These are phyloP conservation scores for Drosophila nigritarsus DNA, from an alignment of 2,888 invertebrate species.

Conservation along the genomic window DNA sequence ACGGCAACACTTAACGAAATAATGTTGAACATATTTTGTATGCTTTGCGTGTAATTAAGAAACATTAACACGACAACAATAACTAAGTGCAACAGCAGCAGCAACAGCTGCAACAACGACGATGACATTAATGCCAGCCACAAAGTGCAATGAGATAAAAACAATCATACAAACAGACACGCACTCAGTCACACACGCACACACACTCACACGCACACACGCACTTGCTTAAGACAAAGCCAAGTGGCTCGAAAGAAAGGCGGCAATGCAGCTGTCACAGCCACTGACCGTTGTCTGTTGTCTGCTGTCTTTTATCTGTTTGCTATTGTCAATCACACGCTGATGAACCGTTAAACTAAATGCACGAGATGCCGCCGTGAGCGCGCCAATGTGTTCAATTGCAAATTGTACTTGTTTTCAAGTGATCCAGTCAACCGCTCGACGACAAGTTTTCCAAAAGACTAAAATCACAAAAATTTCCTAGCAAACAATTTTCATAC, in stretches of 20 bases:
- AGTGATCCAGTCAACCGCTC: slow-evolving; percentile 78
- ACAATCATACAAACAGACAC: slow-evolving; percentile 32
- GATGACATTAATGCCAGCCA: slow-evolving; percentile 72
- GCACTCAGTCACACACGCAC: slow-evolving; percentile 28
- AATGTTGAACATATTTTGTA: slow-evolving; percentile 41
- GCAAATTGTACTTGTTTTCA: slow-evolving; percentile 9
- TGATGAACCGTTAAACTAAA: slow-evolving; percentile 38
- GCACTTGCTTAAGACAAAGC: slow-evolving; percentile 20
- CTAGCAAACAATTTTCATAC: slow-evolving; percentile 75
- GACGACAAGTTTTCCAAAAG: slow-evolving; percentile 78
- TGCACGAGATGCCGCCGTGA: not conserved
- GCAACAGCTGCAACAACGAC: slow-evolving; percentile 31
- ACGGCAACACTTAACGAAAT: slow-evolving; percentile 70
- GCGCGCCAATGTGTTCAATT: slow-evolving; percentile 7
- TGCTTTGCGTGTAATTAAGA: slow-evolving; percentile 71
- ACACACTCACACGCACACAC: slow-evolving; percentile 16
- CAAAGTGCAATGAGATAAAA: slow-evolving; percentile 63
- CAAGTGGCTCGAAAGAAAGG: slow-evolving; percentile 22
- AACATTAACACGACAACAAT: slow-evolving; percentile 59
- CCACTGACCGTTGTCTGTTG: slow-evolving; percentile 10
- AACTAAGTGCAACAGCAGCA: slow-evolving; percentile 24
- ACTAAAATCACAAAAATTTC: slow-evolving; percentile 70
- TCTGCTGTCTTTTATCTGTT: slow-evolving; percentile 7
- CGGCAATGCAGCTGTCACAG: slow-evolving; percentile 54
- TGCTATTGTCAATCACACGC: slow-evolving; percentile 45